These are phyloP conservation scores for Lytechinus variegatus DNA, from an alignment of 35 echinoderm and acorn worm species.

Conservation along the genomic window DNA sequence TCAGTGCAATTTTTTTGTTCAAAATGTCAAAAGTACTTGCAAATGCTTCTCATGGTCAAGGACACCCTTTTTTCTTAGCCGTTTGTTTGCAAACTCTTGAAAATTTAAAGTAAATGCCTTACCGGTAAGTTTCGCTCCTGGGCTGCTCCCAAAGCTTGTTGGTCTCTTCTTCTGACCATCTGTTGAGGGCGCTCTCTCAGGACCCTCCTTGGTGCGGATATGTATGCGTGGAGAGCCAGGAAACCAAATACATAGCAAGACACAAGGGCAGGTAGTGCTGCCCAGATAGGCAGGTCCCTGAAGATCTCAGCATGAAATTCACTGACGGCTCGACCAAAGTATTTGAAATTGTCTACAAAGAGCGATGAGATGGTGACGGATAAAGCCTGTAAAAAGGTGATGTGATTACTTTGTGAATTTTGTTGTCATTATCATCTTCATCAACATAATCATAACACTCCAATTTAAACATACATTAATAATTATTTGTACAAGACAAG, in stretches of 20 bases:
- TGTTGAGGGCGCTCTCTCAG: background rate
- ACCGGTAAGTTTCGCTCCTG: background rate
- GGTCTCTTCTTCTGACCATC: background rate
- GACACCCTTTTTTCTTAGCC: too few relatives aligned
- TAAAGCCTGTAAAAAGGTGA: background rate
- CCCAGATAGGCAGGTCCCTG: conserved; percentile 9
- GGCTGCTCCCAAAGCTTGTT: background rate
- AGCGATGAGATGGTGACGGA: background rate
- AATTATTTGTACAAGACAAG: too few relatives aligned
- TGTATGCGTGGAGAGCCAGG: background rate
- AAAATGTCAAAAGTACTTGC: too few relatives aligned
- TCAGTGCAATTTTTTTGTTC: too few relatives aligned
- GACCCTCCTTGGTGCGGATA: conserved; percentile 20
- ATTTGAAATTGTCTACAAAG: conserved; percentile 19
- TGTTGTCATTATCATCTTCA: too few relatives aligned
- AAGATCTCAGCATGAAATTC: conserved; percentile 39
- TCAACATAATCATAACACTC: too few relatives aligned
- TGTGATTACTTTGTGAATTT: too few relatives aligned
- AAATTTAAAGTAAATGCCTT: background rate
- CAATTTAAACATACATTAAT: too few relatives aligned
- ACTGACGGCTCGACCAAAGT: conserved; percentile 37
- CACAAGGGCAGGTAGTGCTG: background rate
- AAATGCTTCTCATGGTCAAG: too few relatives aligned
- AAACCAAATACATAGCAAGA: conserved; percentile 3
- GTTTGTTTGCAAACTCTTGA: too few relatives aligned